Evolutionary conservation across 1,140 invertebrate species (phyloP).

Genomic region (Musca vetustissima): DNA sequence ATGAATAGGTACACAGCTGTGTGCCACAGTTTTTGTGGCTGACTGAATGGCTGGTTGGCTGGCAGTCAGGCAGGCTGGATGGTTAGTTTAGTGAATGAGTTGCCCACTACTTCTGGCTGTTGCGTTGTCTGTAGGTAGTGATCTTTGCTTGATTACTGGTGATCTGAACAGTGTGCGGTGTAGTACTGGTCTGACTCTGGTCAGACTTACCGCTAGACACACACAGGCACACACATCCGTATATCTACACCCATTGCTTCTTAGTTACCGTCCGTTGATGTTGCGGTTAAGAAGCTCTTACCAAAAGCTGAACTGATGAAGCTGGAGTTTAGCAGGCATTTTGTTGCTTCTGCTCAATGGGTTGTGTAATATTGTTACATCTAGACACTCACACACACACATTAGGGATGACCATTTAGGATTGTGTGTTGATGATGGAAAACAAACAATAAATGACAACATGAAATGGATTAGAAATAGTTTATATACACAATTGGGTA

Average conservation of each 20-base stretch:
- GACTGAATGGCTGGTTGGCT: no score
- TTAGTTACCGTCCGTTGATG: neutral
- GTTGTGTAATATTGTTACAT: neutral
- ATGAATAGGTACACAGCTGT: no score
- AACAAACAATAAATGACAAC: no score
- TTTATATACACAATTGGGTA: no score
- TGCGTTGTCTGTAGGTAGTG: constrained; percentile 14
- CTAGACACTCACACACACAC: no score
- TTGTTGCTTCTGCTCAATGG: neutral
- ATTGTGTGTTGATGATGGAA: no score
- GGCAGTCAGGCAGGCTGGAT: no score
- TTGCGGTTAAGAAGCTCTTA: neutral
- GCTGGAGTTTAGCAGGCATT: neutral
- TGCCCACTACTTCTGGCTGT: neutral
- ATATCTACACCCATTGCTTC: neutral
- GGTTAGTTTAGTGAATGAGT: constrained; percentile 3
- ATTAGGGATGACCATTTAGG: no score
- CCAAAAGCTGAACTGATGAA: neutral
- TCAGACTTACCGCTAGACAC: neutral
- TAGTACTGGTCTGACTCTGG: neutral
- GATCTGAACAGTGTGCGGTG: constrained; percentile 11
- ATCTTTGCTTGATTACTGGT: constrained; percentile 13
- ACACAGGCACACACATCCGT: neutral
- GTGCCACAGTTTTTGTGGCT: no score
- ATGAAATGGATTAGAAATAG: no score